Base-by-base conservation (phyloP, 2,113 vertebrate genomes). In the Sarotherodon lohbergeri region DNA sequence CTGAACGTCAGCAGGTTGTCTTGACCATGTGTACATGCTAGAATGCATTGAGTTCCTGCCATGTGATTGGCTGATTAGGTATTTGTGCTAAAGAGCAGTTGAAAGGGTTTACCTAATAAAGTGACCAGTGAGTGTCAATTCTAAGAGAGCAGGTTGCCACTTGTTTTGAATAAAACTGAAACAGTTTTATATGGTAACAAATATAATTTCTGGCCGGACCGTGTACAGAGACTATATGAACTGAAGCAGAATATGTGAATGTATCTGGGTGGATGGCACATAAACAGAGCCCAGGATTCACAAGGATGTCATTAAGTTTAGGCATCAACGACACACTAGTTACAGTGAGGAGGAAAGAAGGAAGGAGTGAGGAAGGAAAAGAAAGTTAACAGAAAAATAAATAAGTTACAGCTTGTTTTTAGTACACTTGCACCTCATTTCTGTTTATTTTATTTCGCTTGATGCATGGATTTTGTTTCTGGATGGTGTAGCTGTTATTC, bases 281-380 rank as follows among this genome's bases (percentile, higher is more conserved):
- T 61, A 61, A 32, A 29, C 56, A 68, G 32, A 63, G 59, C 17
- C 57, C 59, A 63, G 32, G 17, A n/a, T 66, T 22, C 36, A 36
- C 17, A 6, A 16, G 59, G 4, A 8, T 59, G 8, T 61, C 66
- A 41, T 16, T 43, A 43, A 12, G 12, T 43, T 71, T 43, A 43
- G n/a, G 12, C n/a, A 0, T 71, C 36, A 43, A 71, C 0, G 2
- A n/a, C n/a, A 43, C 36, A 43, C 4, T 41, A 41, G 63, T 68
- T 68, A 22, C 34, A 41, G 19, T 68, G 6, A 68, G 63, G 41
- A 10, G 57, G 50, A 52, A 52, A 52, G 19, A 54, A 54, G 52
- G 52, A 54, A 54, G 19, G 10, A 54, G 52, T 10, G 52, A 6
- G 19, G 17, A n/a, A 52, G 17, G 5, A 59, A 59, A 59, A 59